Conservation (phyloP, 2,888 invertebrate species). For the Mythimna pallens region DNA sequence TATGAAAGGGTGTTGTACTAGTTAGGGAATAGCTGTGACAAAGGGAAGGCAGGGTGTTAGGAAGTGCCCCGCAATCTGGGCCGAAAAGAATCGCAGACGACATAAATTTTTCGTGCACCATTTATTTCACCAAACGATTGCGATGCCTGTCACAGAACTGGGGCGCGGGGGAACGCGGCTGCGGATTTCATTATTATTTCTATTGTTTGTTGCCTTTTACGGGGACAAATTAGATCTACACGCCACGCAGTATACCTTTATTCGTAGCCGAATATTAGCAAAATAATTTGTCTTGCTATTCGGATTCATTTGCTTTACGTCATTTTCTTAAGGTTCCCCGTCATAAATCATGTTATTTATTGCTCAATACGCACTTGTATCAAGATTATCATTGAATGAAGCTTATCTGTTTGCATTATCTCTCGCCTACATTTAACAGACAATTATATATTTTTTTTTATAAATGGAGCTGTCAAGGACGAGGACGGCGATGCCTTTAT, state of each 20-base stretch:
- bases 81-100: slow-evolving; percentile 74
- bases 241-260: slow-evolving; percentile 38
- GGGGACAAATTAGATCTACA: slow-evolving; percentile 54
- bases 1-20: slow-evolving; percentile 56
- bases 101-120: slow-evolving; percentile 87
- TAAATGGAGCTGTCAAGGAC: slow-evolving; percentile 28
- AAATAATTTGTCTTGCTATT: slow-evolving; percentile 31
- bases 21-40: slow-evolving; percentile 52
- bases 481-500: slow-evolving; percentile 26
- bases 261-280: slow-evolving; percentile 22
- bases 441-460: slow-evolving; percentile 42
- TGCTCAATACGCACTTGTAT: slow-evolving; percentile 50
- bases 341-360: slow-evolving; percentile 48
- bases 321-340: slow-evolving; percentile 5
- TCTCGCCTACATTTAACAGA: slow-evolving; percentile 43
- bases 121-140: slow-evolving; percentile 84
- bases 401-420: slow-evolving; percentile 50
- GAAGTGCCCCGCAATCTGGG: slow-evolving; percentile 69
- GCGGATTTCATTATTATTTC: slow-evolving; percentile 66
- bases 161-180: slow-evolving; percentile 65
- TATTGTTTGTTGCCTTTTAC: slow-evolving; percentile 60
- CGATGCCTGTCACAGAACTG: slow-evolving; percentile 74
- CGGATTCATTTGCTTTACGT: slow-evolving; percentile 21
- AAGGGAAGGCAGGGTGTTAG: slow-evolving; percentile 58
- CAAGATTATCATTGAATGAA: slow-evolving; percentile 39